Evolutionary conservation across 2,888 invertebrate species (phyloP).

Genomic region (Myopa tessellatipennis): DNA sequence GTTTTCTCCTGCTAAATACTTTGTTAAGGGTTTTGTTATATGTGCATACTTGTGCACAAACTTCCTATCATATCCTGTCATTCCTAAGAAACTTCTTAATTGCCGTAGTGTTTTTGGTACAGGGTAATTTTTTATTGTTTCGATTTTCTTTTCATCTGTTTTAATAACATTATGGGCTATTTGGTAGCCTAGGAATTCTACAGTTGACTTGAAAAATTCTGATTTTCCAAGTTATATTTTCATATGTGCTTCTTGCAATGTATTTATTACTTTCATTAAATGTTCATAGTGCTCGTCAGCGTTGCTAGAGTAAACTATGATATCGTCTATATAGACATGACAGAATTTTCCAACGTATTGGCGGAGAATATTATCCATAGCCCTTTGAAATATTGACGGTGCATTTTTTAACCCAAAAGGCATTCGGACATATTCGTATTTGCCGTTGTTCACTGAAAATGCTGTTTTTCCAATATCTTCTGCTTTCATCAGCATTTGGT

Average conservation of each 20-base stretch:
- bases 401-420: too few relatives aligned
- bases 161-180: conserved; percentile 43
- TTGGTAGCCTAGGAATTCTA: conserved; percentile 48
- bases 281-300: conserved; percentile 41
- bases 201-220: conserved; percentile 43
- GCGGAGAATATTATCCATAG: too few relatives aligned
- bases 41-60: conserved; percentile 43
- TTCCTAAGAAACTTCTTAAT: conserved; percentile 46
- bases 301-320: conserved; percentile 45
- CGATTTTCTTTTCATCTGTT: conserved; percentile 45
- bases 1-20: conserved; percentile 44
- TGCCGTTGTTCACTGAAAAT: too few relatives aligned
- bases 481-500: too few relatives aligned
- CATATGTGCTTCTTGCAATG: conserved; percentile 44
- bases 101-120: conserved; percentile 46
- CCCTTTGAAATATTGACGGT: too few relatives aligned
- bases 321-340: conserved; percentile 50
- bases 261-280: conserved; percentile 41
- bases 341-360: conserved; percentile 48
- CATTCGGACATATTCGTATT: too few relatives aligned
- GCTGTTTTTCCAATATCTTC: too few relatives aligned
- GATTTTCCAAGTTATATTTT: conserved; percentile 50
- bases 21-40: conserved; percentile 46
- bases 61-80: conserved; percentile 21
- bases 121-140: conserved; percentile 45